These are phyloP conservation scores for Callipepla californica DNA, from an alignment of 2,113 vertebrate species.

Conservation along the genomic window DNA sequence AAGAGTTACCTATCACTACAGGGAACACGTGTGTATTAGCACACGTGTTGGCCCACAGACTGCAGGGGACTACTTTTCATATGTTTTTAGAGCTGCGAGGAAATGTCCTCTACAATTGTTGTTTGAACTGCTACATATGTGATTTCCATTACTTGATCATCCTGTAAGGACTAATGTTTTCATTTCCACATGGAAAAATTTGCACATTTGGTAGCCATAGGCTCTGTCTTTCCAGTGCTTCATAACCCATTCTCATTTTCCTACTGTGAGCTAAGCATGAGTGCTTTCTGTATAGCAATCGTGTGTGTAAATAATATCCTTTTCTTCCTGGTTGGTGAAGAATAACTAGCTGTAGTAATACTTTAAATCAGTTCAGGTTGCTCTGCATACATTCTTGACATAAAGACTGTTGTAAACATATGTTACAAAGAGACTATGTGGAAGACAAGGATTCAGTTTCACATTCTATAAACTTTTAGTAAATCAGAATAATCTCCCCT, in stretches of 20 bases:
- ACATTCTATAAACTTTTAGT: background rate
- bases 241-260: background rate
- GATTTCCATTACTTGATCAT: background rate
- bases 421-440: background rate
- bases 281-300: background rate
- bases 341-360: background rate
- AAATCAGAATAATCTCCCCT: background rate
- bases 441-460: background rate
- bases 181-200: background rate
- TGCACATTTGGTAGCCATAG: background rate
- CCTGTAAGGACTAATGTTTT: background rate
- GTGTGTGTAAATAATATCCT: background rate
- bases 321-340: background rate
- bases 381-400: background rate
- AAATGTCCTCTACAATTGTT: background rate
- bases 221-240: background rate
- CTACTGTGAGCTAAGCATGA: background rate
- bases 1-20: background rate
- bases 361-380: too few species aligned
- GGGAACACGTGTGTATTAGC: fast-evolving
- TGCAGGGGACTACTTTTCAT: background rate
- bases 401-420: background rate
- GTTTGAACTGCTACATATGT: background rate
- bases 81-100: background rate
- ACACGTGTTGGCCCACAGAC: fast-evolving